Base-by-base conservation (phyloP, 1,140 invertebrate species). In the Adelges cooleyi region DNA sequence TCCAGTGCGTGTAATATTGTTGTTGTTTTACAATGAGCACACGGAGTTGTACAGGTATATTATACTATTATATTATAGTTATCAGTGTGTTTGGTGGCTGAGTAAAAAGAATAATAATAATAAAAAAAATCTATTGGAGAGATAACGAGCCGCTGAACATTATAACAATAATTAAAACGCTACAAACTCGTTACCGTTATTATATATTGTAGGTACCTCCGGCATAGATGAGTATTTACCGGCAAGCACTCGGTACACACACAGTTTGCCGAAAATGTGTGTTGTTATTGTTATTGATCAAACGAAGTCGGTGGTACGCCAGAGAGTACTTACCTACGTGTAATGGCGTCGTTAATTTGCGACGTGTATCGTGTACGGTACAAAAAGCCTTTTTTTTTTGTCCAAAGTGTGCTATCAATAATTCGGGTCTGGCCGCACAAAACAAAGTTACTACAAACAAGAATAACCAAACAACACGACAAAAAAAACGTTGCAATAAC, bases 281-380 rank as follows among this genome's bases (percentile, higher is more conserved):
- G 17, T 56, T 42, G 8, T 56, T 44, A 44, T 42, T 25, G 36
- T 42, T 56, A 56, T 56, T 17, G 53, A 56, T 56, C 53, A 56
- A 56, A 56, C 53, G 15, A 9, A 33, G 29, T 33, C 29, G 29
- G 29, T 33, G 29, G 29, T 33, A 33, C 29, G 5, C 11, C 5
- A 33, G 11, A 33, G 29, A 33, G 18, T 23, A 53, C 33, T 53
- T 38, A 52, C 15, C n/a, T 13, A 6, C 52, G 36, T 42, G 36
- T 54, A 54, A 54, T 25, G 22, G 25, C 22, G 38, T 42, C 53
- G 53, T 44, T 44, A 44, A 44, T 42, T 53, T 38, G 20, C 29
- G 51, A 53, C n/a, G n/a, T n/a, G n/a, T 18, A 27, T 53, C 18
- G 51, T 53, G 13, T 13, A 33, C 29, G 29, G 5, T 11, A 33